Evolutionary conservation across 2,797 vertebrate species (phyloP).

Genomic region (Myotis pilosus): DNA sequence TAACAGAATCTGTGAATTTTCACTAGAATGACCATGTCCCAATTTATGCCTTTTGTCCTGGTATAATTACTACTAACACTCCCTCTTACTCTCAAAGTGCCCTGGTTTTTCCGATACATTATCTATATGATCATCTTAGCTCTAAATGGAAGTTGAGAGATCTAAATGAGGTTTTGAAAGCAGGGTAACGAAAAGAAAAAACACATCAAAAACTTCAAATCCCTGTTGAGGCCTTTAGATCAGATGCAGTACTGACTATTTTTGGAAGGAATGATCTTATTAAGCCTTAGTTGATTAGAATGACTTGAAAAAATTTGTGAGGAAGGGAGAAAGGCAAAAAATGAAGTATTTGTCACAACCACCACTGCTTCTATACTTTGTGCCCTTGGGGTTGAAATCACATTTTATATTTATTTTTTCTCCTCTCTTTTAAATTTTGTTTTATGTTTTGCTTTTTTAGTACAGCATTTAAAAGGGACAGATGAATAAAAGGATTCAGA

Average conservation of each 20-base stretch:
- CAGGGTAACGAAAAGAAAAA: neutral
- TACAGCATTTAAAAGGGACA: neutral
- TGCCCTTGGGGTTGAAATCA: neutral
- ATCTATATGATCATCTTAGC: neutral
- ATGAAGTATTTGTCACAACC: neutral
- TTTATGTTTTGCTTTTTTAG: neutral
- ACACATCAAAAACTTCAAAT: neutral
- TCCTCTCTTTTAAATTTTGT: neutral
- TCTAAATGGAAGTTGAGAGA: neutral
- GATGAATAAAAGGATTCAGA: neutral
- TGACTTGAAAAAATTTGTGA: neutral
- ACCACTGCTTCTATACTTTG: neutral
- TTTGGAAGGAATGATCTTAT: constrained; percentile 19
- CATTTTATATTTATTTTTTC: neutral
- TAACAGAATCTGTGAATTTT: constrained; percentile 31
- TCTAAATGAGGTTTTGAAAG: constrained; percentile 32
- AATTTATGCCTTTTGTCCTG: neutral
- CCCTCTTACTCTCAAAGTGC: neutral
- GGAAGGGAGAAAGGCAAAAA: neutral
- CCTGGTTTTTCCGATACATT: neutral
- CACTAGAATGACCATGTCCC: neutral
- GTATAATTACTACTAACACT: neutral
- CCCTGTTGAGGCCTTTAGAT: neutral
- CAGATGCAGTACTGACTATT: constrained; percentile 6
- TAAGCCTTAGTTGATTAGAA: neutral